Evolutionary conservation across 1,140 invertebrate genomes (phyloP), one percentile per base, ranked within the genome.

Genomic region (Limonius californicus): DNA sequence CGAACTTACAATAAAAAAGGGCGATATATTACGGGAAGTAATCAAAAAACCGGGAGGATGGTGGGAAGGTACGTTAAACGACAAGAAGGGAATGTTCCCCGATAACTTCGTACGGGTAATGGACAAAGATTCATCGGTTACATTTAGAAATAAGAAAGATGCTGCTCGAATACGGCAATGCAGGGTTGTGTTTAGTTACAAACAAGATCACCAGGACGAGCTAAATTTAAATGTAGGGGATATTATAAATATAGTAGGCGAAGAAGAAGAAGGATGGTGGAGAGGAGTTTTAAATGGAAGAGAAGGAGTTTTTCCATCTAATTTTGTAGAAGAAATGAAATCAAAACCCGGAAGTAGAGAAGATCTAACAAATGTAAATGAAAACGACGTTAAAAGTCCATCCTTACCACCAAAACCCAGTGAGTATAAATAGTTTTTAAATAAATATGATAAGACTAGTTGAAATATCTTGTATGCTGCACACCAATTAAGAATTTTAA

Each of bases 81-180:
- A 92, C 47, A 86, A 89, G 70, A 87, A 88, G 58, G 97, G 97
- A 70, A 92, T 98, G 89, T 99, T 99, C 80, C 97, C 97, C 9
- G 94, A 96, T 77, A 97, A 97, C 80, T 98, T 96, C 82, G 95
- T 97, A 3, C 90, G 89, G 74, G 81, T 92, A 64, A 62, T 85
- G 30, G 69, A 67, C 35, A 66, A 71, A 61, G 57, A 59, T 12
- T 32, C 23, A 12, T 32, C 11, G 6, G 68, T 74, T 21, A 55
- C 66, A 0, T 67, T 68, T 47, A 64, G 72, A 23, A 57, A 53
- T 57, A 57, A 57, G 16, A 57, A 57, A 27, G 71, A 75, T 63
- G 59, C 21, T 70, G 76, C 60, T 70, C 76, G 47, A 70, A 76
- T 72, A 70, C 85, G 86, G 62, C 83, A 83, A 70, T 94, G 92